Evolutionary conservation across 2,113 vertebrate species (phyloP).

Genomic region (Tyto alba): DNA sequence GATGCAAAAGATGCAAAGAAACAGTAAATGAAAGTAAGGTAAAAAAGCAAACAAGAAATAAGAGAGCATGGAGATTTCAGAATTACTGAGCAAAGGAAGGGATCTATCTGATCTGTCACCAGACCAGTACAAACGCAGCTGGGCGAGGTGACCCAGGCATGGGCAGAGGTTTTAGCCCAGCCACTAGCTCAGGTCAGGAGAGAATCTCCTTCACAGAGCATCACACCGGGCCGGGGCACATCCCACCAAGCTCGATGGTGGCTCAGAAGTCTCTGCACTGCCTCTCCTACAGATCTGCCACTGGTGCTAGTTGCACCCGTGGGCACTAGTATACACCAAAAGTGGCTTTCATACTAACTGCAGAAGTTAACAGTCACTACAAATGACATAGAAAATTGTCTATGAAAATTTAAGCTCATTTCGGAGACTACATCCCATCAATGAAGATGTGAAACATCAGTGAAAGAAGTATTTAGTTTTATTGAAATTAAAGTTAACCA

Average conservation of each 20-base stretch:
- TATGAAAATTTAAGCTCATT: not conserved
- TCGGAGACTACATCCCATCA: not conserved
- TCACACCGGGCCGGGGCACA: rapidly evolving
- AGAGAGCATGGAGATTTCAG: not conserved
- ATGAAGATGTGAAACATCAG: rapidly evolving
- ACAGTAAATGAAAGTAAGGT: not conserved
- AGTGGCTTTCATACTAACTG: not conserved
- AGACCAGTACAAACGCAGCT: not conserved
- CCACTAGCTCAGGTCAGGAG: not conserved
- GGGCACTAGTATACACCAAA: too few relatives aligned
- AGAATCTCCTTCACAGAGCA: not conserved
- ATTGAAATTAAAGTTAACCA: not conserved
- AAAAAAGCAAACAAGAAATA: not conserved
- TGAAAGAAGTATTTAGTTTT: not conserved
- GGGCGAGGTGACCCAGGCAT: not conserved
- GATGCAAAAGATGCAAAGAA: not conserved
- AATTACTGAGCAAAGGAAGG: not conserved
- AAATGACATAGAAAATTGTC: rapidly evolving
- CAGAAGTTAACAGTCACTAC: not conserved
- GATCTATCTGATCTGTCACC: not conserved
- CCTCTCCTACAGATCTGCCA: not conserved
- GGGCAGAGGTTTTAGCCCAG: not conserved
- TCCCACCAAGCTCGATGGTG: not conserved
- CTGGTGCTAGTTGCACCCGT: rapidly evolving
- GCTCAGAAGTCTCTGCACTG: not conserved